A percentile compares a stretch with the other conserved stretches of the same genome.
phyloP scores from a whole-genome alignment of 1,140 invertebrate species.

The Nasonia longicornis region DNA sequence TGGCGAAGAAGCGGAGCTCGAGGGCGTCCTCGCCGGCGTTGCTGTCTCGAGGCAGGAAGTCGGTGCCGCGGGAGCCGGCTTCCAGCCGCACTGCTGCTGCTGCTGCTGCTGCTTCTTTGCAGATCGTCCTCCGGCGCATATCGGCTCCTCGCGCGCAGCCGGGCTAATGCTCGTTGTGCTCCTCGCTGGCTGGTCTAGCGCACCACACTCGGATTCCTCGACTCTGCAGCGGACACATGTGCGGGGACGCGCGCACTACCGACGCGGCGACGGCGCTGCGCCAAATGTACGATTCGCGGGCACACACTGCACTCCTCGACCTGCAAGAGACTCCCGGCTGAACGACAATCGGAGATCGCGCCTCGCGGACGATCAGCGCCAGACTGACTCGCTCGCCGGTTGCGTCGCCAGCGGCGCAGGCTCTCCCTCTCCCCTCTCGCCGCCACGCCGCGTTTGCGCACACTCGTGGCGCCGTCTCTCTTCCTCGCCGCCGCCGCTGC shows the following conservation, averaged over 20 bases:
- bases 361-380: slow-evolving; percentile 45
- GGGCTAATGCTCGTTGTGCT: background rate
- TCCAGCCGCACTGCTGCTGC: background rate
- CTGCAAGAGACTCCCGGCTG: background rate
- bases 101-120: background rate
- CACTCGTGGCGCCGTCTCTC: background rate
- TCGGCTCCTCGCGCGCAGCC: slow-evolving; percentile 9
- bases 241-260: background rate
- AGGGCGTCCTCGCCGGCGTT: slow-evolving; percentile 2
- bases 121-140: slow-evolving; percentile 36
- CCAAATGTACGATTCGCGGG: background rate
- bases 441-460: background rate
- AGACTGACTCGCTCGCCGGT: slow-evolving; percentile 24
- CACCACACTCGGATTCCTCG: background rate
- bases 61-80: background rate
- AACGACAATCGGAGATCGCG: slow-evolving; percentile 10
- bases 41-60: slow-evolving; percentile 36
- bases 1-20: background rate
- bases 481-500: background rate
- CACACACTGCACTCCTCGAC: background rate
- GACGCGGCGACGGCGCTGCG: background rate
- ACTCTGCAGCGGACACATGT: slow-evolving; percentile 4
- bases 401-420: background rate
- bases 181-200: background rate
- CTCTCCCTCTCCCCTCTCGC: background rate